These are phyloP conservation scores for Mactromeris polynyma DNA, from an alignment of 2,888 invertebrate genomes.

Conservation along the genomic window DNA sequence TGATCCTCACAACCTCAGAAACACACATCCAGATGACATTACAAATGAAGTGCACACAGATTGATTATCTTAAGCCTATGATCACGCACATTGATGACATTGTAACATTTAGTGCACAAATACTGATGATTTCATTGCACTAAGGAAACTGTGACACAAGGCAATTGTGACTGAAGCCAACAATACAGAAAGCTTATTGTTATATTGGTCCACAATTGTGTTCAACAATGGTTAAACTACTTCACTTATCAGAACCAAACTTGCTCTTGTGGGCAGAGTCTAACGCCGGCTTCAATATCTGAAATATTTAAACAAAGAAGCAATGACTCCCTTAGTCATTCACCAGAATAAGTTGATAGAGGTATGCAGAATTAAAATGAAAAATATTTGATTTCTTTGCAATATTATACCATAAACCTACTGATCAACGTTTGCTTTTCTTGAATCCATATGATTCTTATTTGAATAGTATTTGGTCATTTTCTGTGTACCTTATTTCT, in stretches of 20 bases:
- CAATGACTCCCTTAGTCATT: too few relatives aligned
- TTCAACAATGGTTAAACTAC: neutral
- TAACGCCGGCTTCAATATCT: conserved; percentile 52
- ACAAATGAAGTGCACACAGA: neutral
- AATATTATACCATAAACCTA: too few relatives aligned
- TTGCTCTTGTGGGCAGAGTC: conserved; percentile 60
- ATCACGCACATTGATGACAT: neutral
- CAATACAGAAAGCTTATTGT: neutral
- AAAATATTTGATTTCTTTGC: too few relatives aligned
- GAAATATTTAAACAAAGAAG: neutral
- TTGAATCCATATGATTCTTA: too few relatives aligned
- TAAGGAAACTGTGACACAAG: neutral
- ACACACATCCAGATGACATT: neutral
- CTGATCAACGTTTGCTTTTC: too few relatives aligned
- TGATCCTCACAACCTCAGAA: neutral
- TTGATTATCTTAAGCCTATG: neutral
- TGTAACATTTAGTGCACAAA: neutral
- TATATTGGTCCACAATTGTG: conserved; percentile 1
- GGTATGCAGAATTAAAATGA: too few relatives aligned
- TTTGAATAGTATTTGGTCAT: too few relatives aligned
- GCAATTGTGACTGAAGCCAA: conserved; percentile 7
- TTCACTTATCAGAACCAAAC: conserved; percentile 56
- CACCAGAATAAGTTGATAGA: too few relatives aligned
- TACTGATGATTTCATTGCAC: neutral
- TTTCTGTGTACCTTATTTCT: too few relatives aligned